phyloP scores from a whole-genome alignment of 2,797 vertebrate genomes.

The Clarias platycephalus region DNA sequence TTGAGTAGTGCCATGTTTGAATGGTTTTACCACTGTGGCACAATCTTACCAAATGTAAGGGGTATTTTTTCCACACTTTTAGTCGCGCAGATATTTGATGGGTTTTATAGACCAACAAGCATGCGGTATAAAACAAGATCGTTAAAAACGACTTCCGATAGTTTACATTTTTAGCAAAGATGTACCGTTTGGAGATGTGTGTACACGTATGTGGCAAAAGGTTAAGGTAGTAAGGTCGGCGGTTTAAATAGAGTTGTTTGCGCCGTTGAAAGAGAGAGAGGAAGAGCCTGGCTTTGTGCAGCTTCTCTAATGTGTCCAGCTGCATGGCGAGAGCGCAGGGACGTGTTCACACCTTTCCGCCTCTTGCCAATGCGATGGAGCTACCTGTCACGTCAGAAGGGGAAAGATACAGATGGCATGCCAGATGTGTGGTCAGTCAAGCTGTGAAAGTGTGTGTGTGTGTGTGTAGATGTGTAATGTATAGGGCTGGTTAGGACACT shows the following conservation, averaged over 20 bases:
- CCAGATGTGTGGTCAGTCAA: conserved; percentile 77
- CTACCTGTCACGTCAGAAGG: conserved; percentile 75
- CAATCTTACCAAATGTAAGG: neutral
- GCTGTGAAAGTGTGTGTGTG: conserved; percentile 62
- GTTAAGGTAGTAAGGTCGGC: neutral
- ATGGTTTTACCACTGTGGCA: neutral
- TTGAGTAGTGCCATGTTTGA: too few relatives aligned
- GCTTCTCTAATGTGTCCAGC: conserved; percentile 72
- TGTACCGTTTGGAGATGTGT: neutral
- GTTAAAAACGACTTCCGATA: neutral
- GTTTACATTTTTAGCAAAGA: neutral
- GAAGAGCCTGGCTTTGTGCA: conserved; percentile 52
- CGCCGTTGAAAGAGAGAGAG: conserved; percentile 10
- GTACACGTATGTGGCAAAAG: neutral
- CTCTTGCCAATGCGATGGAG: conserved; percentile 70
- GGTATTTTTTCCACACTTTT: neutral
- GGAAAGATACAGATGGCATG: conserved; percentile 74
- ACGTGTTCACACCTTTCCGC: conserved; percentile 71
- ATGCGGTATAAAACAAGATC: neutral
- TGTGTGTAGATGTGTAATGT: conserved; percentile 64
- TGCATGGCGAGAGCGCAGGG: conserved; percentile 65
- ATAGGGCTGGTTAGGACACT: conserved; percentile 48
- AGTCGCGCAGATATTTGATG: neutral
- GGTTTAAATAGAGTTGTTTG: conserved; percentile 23
- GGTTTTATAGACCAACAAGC: neutral